These are phyloP conservation scores for Lordiphosa collinella DNA, from an alignment of 1,140 invertebrate species.

Conservation along the genomic window DNA sequence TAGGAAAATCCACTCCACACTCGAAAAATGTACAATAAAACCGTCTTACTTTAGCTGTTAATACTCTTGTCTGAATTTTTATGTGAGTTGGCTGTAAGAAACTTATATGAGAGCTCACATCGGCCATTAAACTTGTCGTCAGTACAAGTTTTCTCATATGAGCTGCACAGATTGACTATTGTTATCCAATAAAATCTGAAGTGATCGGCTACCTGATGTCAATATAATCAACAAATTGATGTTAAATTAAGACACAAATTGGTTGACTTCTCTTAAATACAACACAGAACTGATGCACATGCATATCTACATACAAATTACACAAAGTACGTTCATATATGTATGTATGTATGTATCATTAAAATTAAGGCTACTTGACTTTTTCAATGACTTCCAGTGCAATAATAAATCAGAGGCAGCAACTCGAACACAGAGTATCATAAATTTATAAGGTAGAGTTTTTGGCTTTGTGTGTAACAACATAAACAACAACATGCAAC, in stretches of 20 bases:
- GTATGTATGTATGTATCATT: slow-evolving; percentile 32
- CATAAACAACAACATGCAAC: slow-evolving; percentile 31
- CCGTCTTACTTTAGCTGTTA: no score
- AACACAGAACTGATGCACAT: slow-evolving; percentile 28
- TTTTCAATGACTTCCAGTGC: slow-evolving; percentile 74
- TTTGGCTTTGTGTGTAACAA: neutral
- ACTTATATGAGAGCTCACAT: no score
- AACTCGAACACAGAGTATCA: slow-evolving; percentile 11
- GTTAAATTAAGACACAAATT: slow-evolving; percentile 28
- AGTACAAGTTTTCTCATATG: no score
- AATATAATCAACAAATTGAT: slow-evolving; percentile 2
- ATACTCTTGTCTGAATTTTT: no score
- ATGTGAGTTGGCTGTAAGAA: no score
- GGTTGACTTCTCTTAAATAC: slow-evolving; percentile 21
- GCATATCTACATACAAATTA: neutral
- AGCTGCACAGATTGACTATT: no score
- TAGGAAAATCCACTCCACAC: no score
- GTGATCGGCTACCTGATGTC: no score
- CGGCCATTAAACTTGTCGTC: no score
- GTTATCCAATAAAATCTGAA: neutral
- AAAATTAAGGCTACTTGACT: slow-evolving; percentile 71
- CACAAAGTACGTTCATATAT: neutral
- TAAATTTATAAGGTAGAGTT: neutral
- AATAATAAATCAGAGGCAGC: slow-evolving; percentile 59
- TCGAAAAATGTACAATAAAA: no score